Conservation (phyloP, 2,888 invertebrate genomes). For the Bruchidius siliquastri region DNA sequence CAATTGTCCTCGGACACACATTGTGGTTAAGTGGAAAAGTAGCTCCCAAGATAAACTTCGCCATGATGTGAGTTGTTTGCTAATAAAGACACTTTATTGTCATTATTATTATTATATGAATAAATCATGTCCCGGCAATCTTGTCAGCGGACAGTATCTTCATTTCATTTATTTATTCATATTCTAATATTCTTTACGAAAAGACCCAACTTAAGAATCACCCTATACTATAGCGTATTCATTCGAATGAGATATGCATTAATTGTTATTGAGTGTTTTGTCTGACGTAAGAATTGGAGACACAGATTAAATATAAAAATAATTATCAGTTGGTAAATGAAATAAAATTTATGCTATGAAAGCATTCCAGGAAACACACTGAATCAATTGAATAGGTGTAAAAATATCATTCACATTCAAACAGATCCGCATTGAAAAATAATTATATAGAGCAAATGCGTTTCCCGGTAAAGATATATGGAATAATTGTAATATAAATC, state of each 20-base stretch:
- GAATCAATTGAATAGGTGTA: not conserved
- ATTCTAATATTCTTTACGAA: too few species aligned
- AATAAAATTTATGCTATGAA: not conserved
- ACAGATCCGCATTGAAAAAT: not conserved
- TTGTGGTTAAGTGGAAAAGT: too few species aligned
- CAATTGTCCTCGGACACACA: too few species aligned
- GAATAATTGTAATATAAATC: not conserved
- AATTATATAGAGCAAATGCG: not conserved
- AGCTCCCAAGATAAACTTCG: too few species aligned
- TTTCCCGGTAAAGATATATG: not conserved
- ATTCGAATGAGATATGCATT: not conserved
- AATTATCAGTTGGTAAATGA: not conserved
- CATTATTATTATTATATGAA: too few species aligned
- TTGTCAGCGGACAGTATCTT: too few species aligned
- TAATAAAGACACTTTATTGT: too few species aligned
- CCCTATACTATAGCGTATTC: not conserved
- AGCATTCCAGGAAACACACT: not conserved
- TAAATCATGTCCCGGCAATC: too few species aligned
- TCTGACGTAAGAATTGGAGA: not conserved
- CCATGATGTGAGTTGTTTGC: too few species aligned
- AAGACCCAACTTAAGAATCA: too few species aligned
- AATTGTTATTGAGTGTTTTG: not conserved
- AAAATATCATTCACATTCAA: not conserved
- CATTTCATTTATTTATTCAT: too few species aligned
- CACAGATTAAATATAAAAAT: not conserved